Conservation (phyloP, 53 echinoderm and acorn worm genomes). For the Henricia sp. region DNA sequence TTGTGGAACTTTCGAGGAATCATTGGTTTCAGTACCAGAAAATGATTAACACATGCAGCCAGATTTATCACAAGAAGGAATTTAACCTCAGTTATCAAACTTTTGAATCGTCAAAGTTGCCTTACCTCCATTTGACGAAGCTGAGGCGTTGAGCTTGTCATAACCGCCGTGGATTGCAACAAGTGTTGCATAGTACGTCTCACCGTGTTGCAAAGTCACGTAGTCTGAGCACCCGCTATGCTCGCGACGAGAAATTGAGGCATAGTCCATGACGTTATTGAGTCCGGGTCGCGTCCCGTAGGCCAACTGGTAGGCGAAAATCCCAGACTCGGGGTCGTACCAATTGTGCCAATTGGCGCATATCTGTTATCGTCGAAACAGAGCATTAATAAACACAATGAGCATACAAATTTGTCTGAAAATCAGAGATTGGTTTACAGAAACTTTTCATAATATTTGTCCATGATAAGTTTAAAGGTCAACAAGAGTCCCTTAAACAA, state of each 20-base stretch:
- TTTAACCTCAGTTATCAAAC: too few relatives aligned
- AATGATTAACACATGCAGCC: too few relatives aligned
- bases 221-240: slow-evolving; percentile 8
- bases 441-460: background rate
- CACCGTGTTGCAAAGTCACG: slow-evolving; percentile 62
- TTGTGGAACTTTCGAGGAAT: too few relatives aligned
- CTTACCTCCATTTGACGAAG: slow-evolving; percentile 72
- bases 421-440: background rate
- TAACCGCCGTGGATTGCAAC: slow-evolving; percentile 67
- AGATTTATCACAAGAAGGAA: too few relatives aligned
- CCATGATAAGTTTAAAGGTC: background rate
- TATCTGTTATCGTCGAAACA: slow-evolving; percentile 17
- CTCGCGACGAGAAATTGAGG: slow-evolving; percentile 32
- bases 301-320: slow-evolving; percentile 52
- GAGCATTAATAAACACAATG: background rate
- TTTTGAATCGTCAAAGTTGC: too few relatives aligned
- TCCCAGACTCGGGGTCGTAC: slow-evolving; percentile 58
- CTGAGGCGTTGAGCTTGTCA: slow-evolving; percentile 61
- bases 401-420: background rate
- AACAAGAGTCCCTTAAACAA: background rate
- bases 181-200: slow-evolving; percentile 60
- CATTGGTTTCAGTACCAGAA: too few relatives aligned
- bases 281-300: slow-evolving; percentile 42
- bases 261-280: slow-evolving; percentile 16
- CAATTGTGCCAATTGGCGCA: slow-evolving; percentile 70